Base-by-base conservation (phyloP, 2,888 invertebrate genomes). In the Noctua fimbriata region DNA sequence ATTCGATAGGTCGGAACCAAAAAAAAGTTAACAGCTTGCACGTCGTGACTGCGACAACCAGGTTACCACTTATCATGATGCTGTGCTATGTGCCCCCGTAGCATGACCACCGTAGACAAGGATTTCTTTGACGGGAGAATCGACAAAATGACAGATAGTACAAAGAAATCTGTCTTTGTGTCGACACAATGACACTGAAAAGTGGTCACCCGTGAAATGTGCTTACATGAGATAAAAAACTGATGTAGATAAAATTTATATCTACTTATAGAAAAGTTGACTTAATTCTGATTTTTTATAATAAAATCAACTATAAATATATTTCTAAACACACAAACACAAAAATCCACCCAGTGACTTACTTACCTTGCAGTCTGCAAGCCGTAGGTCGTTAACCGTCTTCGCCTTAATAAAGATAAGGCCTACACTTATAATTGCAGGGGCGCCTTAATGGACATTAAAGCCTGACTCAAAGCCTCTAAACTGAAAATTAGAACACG, bases 401-500 rank as follows among this genome's bases (percentile, higher is more conserved):
- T 76, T 76, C 78, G 81, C 89, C 87, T 89, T 93, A 92, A 93
- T 93, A 93, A 92, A 93, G 92, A 92, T 91, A 91, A 92, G 89
- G 87, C 86, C 86, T 83, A 82, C 85, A 83, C 77, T 86, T 89
- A 89, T 91, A 93, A 93, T 92, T 92, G 89, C 88, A 87, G 89
- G 94, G 94, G 93, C 73, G 89, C 84, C 88, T 88, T 94, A 94
- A 94, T 93, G 91, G 91, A 88, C 91, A 91, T 92, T 93, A 92
- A 93, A 93, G 41, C 93, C 92, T 91, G 93, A 90, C 91, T 90
- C 89, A 87, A 47, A 76, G 74, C 76, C 82, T 80, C 76, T 84
- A 82, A 87, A 86, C 81, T 86, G 84, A 87, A 89, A 89, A 89
- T 90, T 86, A 89, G 88, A 85, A 85, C 88, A 83, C 86, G 87